Conservation (phyloP, 2,797 vertebrate species). For the Silurus aristotelis region DNA sequence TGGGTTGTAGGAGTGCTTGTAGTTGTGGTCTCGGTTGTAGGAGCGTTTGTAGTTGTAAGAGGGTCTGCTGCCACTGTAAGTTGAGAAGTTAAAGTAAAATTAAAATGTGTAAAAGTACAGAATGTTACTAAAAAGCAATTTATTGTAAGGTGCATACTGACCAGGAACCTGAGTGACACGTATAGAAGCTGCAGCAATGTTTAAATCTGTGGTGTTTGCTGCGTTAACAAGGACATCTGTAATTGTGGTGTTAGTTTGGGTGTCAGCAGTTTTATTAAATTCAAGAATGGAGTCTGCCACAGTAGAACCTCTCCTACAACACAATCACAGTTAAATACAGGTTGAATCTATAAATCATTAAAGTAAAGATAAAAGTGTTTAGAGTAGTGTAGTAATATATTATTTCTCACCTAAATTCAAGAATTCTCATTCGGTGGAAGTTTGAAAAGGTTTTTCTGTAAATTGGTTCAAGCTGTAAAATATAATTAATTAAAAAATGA, state of each 20-base stretch:
- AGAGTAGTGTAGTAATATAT: not conserved
- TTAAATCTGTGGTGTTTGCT: not conserved
- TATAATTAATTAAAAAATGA: too few relatives aligned
- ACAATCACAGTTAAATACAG: not conserved
- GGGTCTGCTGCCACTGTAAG: too few relatives aligned
- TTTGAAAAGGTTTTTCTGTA: not conserved
- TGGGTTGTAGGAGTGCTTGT: too few relatives aligned
- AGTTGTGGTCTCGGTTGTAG: too few relatives aligned
- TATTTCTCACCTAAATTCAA: not conserved
- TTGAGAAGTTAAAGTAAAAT: too few relatives aligned
- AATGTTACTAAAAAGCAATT: not conserved
- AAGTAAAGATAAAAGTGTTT: not conserved
- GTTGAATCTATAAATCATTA: not conserved
- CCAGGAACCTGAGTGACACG: not conserved
- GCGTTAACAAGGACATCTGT: not conserved
- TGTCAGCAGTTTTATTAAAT: not conserved
- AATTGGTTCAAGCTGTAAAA: conserved; percentile 5
- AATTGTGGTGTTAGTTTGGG: not conserved
- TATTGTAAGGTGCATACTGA: not conserved
- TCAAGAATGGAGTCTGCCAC: not conserved
- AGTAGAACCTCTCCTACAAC: not conserved
- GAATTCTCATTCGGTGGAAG: not conserved
- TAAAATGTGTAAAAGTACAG: too few relatives aligned
- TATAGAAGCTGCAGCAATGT: not conserved
- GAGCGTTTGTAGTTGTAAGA: too few relatives aligned